These are phyloP conservation scores for Myanophis thanlyinensis DNA, from an alignment of 2,113 vertebrate species.

Conservation along the genomic window DNA sequence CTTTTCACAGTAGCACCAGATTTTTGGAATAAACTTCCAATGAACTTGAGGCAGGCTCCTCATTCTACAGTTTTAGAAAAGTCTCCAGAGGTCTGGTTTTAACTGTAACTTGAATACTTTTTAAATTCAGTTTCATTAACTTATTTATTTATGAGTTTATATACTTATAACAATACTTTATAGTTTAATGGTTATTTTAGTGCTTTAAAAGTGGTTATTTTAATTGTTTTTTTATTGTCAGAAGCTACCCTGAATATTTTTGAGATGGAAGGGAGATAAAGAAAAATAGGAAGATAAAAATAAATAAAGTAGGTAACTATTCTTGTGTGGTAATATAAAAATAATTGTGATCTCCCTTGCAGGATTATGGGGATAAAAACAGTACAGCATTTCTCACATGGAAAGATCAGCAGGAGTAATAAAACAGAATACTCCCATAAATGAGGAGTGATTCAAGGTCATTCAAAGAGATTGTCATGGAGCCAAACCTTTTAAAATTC, in stretches of 20 bases:
- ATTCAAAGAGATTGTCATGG: background rate
- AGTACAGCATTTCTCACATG: background rate
- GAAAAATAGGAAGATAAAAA: background rate
- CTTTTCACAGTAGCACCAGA: background rate
- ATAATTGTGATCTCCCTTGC: too few species aligned
- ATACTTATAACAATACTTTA: background rate
- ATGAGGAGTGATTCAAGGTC: background rate
- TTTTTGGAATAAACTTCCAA: background rate
- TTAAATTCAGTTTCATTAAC: background rate
- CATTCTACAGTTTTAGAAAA: background rate
- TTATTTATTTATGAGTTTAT: background rate
- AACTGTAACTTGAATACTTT: background rate
- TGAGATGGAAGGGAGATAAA: background rate
- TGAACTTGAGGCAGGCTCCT: background rate
- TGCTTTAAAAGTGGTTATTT: background rate
- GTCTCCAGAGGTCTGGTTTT: background rate
- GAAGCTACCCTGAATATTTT: background rate
- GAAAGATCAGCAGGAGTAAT: background rate
- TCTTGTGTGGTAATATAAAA: background rate
- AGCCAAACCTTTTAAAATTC: conserved; percentile 8
- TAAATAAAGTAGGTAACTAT: background rate
- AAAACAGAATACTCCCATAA: background rate
- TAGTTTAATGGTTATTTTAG: background rate
- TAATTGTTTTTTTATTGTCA: background rate
- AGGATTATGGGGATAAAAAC: background rate